A percentile compares a stretch with the other conserved stretches of the same genome.
These are phyloP conservation scores for Cassiopea xamachana DNA, from an alignment of 30 jellyfish, hydroid and myxozoan genomes.

Conservation along the genomic window DNA sequence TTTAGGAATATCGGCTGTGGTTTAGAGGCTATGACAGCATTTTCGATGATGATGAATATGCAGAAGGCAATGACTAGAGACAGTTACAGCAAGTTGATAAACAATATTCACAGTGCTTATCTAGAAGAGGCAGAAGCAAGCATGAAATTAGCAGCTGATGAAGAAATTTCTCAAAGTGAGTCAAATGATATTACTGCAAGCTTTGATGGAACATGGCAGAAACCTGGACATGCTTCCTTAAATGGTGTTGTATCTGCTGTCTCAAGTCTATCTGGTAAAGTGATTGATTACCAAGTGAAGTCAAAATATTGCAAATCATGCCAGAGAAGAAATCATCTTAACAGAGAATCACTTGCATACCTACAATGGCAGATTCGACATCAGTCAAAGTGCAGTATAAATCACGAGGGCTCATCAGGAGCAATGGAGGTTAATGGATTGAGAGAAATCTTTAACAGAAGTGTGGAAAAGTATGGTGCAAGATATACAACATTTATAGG, in stretches of 20 bases:
- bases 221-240: conserved; percentile 42
- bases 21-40: conserved; percentile 9
- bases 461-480: background rate
- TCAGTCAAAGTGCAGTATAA: conserved; percentile 4
- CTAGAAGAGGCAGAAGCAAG: conserved; percentile 23
- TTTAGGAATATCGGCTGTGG: no score
- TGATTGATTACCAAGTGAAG: conserved; percentile 20
- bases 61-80: background rate
- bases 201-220: conserved; percentile 62
- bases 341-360: background rate
- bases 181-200: conserved; percentile 24
- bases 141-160: conserved; percentile 37
- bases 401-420: background rate
- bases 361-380: background rate
- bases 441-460: background rate
- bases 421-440: conserved; percentile 16
- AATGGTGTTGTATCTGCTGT: conserved; percentile 34
- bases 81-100: background rate
- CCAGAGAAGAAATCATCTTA: background rate
- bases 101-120: conserved; percentile 7
- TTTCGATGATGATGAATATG: conserved; percentile 11
- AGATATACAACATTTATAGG: conserved; percentile 27
- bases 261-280: conserved; percentile 13
- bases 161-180: background rate
- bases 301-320: conserved; percentile 21